Conservation (phyloP, 2,888 invertebrate species). For the Lepidocyrtinus sp. region DNA sequence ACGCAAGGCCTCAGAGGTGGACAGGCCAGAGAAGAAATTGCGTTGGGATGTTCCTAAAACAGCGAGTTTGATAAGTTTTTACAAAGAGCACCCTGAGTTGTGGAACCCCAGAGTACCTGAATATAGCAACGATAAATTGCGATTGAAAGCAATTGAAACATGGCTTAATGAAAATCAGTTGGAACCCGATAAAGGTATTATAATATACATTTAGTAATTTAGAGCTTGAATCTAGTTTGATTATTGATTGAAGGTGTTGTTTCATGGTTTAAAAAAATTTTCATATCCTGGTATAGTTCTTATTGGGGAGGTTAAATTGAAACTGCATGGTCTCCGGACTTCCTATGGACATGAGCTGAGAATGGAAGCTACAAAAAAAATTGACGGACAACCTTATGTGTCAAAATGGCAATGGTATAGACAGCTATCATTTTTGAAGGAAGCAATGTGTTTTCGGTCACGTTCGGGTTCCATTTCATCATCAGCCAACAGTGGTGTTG, state of each 20-base stretch:
- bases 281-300: constrained; percentile 46
- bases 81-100: constrained; percentile 56
- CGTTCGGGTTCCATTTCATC: constrained; percentile 47
- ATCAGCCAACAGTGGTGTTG: constrained; percentile 19
- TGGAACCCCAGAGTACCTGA: constrained; percentile 65
- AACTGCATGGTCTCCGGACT: constrained; percentile 59
- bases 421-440: constrained; percentile 60
- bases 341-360: constrained; percentile 62
- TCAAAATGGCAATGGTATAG: constrained; percentile 65
- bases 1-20: constrained; percentile 39
- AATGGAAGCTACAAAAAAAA: constrained; percentile 54
- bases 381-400: constrained; percentile 47
- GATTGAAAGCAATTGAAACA: constrained; percentile 53
- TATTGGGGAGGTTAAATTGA: constrained; percentile 60
- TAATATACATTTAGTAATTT: constrained; percentile 2
- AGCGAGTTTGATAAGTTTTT: constrained; percentile 60
- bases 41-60: constrained; percentile 63
- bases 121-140: constrained; percentile 61
- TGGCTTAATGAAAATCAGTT: constrained; percentile 58
- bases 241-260: neutral
- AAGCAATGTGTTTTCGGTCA: constrained; percentile 61
- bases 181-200: constrained; percentile 57
- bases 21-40: constrained; percentile 58
- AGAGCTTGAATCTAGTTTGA: neutral
- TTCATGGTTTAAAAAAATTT: no score